Percentiles rank a stretch among this genome's conserved stretches.
Evolutionary conservation across 1,140 invertebrate genomes (phyloP).

Genomic region (Lepidurus couesii): DNA sequence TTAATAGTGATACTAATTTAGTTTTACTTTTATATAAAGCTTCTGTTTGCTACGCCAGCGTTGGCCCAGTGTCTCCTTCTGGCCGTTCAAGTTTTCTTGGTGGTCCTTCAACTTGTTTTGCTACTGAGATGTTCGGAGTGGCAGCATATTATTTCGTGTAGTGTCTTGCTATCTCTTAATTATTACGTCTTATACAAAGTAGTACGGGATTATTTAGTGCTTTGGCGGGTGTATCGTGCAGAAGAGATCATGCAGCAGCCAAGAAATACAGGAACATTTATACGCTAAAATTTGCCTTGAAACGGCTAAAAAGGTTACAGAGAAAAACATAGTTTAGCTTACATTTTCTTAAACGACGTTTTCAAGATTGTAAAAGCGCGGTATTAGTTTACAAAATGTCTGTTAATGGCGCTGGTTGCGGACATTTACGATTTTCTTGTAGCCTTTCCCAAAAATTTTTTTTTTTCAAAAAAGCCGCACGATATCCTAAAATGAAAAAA

Average conservation of each 20-base stretch:
- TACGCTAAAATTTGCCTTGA: too few species aligned
- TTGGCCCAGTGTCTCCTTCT: slow-evolving; percentile 67
- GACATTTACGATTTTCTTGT: too few species aligned
- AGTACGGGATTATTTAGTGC: slow-evolving; percentile 74
- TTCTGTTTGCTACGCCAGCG: slow-evolving; percentile 80
- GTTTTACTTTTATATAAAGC: slow-evolving; percentile 54
- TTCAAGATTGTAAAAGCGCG: too few species aligned
- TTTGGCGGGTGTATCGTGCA: slow-evolving; percentile 70
- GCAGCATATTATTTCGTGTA: slow-evolving; percentile 82
- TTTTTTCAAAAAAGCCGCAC: too few species aligned
- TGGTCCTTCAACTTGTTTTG: slow-evolving; percentile 69
- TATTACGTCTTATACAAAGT: slow-evolving; percentile 88
- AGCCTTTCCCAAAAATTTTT: too few species aligned
- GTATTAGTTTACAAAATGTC: too few species aligned
- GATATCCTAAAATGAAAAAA: too few species aligned
- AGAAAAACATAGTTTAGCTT: too few species aligned
- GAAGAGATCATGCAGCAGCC: slow-evolving; percentile 61
- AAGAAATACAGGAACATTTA: too few species aligned
- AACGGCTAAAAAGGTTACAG: too few species aligned
- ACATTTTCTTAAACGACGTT: too few species aligned
- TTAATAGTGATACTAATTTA: slow-evolving; percentile 6
- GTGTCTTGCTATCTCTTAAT: slow-evolving; percentile 78
- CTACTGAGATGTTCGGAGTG: slow-evolving; percentile 73
- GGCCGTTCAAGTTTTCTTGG: slow-evolving; percentile 62
- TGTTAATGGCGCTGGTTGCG: too few species aligned